Percentiles rank a stretch among this genome's conserved stretches.
Conservation (phyloP, 2,888 invertebrate species). For the Drosophila aldrichi region DNA sequence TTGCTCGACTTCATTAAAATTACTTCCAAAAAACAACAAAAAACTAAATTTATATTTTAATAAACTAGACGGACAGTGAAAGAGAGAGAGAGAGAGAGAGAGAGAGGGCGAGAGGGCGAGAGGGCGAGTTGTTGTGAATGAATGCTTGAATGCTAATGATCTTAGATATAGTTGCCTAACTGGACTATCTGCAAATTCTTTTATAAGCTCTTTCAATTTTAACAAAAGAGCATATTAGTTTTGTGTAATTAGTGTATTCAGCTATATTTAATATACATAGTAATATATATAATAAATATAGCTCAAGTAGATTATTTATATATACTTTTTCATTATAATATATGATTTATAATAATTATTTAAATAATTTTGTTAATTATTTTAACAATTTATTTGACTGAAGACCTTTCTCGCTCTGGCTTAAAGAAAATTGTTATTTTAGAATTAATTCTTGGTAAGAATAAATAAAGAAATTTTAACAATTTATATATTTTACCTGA, state of each 20-base stretch:
- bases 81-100: constrained; percentile 16
- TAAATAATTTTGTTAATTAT: too few species aligned
- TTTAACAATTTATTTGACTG: too few species aligned
- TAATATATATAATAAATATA: too few species aligned
- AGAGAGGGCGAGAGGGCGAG: neutral
- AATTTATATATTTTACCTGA: too few species aligned
- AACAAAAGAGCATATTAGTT: neutral
- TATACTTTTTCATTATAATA: too few species aligned
- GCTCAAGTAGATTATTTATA: too few species aligned
- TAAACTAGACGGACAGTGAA: constrained; percentile 7
- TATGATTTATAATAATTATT: too few species aligned
- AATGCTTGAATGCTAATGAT: constrained; percentile 51
- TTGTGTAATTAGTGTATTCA: neutral
- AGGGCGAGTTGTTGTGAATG: constrained; percentile 35
- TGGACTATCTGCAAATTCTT: constrained; percentile 45
- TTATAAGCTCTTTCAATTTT: neutral
- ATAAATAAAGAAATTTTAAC: too few species aligned
- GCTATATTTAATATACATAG: neutral
- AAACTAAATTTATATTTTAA: constrained; percentile 51
- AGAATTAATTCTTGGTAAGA: too few species aligned
- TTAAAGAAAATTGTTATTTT: too few species aligned
- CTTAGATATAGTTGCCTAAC: constrained; percentile 12
- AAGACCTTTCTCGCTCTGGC: too few species aligned
- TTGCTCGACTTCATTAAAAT: constrained; percentile 70
- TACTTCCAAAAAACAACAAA: constrained; percentile 41